Percentiles rank a stretch among this genome's conserved stretches.
These are phyloP conservation scores for Melanotaenia maccullochi DNA, from an alignment of 2,797 vertebrate genomes.

Conservation along the genomic window DNA sequence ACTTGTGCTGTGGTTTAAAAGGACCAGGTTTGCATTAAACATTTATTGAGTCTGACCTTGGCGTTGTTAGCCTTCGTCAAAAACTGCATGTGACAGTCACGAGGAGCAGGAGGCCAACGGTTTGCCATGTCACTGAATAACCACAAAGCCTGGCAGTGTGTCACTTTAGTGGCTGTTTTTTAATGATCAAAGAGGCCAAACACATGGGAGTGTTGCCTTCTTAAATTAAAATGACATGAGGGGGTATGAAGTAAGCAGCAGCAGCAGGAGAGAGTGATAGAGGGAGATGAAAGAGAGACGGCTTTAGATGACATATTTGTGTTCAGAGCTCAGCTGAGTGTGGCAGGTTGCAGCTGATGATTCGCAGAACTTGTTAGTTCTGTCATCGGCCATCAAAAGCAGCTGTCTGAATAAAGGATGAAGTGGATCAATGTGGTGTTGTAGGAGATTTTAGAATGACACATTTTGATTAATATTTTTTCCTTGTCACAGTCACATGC, in stretches of 20 bases:
- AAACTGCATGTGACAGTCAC: conserved; percentile 57
- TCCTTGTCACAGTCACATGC: no score
- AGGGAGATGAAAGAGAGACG: conserved; percentile 27
- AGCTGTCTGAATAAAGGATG: conserved; percentile 14
- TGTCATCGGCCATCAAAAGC: not conserved
- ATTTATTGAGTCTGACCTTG: conserved; percentile 43
- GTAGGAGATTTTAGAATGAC: conserved; percentile 12
- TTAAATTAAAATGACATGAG: conserved; percentile 7
- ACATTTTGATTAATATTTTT: not conserved
- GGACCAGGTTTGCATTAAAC: conserved; percentile 51
- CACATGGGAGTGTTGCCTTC: conserved; percentile 29
- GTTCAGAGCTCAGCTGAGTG: conserved; percentile 45
- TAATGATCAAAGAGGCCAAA: conserved; percentile 61
- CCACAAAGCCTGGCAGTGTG: conserved; percentile 36
- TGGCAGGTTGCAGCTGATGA: conserved; percentile 50
- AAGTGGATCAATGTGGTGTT: conserved; percentile 6
- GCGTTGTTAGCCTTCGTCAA: conserved; percentile 47
- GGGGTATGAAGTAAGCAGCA: conserved; percentile 6
- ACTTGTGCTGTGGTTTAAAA: conserved; percentile 37
- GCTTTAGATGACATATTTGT: conserved; percentile 32
- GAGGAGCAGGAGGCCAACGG: conserved; percentile 22
- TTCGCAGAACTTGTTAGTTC: conserved; percentile 29
- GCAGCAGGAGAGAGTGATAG: conserved; percentile 15
- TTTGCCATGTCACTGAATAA: conserved; percentile 50
- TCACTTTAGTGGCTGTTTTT: conserved; percentile 33